These are phyloP conservation scores for Sthenelais limicola DNA, from an alignment of 2,888 invertebrate species.

Conservation along the genomic window DNA sequence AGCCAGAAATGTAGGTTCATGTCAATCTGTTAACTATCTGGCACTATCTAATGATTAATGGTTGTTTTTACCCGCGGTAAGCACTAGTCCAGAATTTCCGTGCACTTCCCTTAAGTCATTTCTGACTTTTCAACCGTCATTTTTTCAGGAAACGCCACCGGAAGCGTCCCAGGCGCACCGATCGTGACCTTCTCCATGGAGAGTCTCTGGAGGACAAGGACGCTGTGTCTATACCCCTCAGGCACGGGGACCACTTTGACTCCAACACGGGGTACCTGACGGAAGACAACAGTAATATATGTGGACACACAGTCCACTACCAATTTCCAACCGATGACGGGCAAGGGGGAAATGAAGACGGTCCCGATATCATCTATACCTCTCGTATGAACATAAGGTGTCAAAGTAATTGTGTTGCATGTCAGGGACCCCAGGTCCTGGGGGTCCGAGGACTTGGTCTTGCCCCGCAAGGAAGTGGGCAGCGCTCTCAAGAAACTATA, in stretches of 20 bases:
- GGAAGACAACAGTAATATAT: slow-evolving; percentile 23
- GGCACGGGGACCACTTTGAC: slow-evolving; percentile 34
- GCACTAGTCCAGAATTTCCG: too few relatives aligned
- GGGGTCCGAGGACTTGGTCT: slow-evolving; percentile 22
- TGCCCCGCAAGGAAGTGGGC: neutral
- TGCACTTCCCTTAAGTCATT: too few relatives aligned
- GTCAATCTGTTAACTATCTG: too few relatives aligned
- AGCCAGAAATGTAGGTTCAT: too few relatives aligned
- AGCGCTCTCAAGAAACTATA: neutral
- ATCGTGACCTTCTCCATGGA: slow-evolving; percentile 31
- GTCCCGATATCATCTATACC: slow-evolving; percentile 40
- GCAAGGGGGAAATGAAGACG: slow-evolving; percentile 25
- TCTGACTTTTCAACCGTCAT: too few relatives aligned
- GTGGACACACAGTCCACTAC: slow-evolving; percentile 31
- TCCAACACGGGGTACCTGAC: slow-evolving; percentile 20
- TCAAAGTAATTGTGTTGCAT: slow-evolving; percentile 36
- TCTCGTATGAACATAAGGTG: slow-evolving; percentile 14
- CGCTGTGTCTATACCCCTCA: slow-evolving; percentile 31
- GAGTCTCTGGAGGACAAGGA: slow-evolving; percentile 38
- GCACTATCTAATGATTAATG: too few relatives aligned
- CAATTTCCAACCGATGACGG: slow-evolving; percentile 32
- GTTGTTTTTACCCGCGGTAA: too few relatives aligned
- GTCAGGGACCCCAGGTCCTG: slow-evolving; percentile 34
- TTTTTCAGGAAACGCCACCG: slow-evolving; percentile 25
- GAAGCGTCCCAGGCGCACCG: slow-evolving; percentile 34